Evolutionary conservation across 2,113 vertebrate genomes (phyloP).

Genomic region (Chaenocephalus aceratus): DNA sequence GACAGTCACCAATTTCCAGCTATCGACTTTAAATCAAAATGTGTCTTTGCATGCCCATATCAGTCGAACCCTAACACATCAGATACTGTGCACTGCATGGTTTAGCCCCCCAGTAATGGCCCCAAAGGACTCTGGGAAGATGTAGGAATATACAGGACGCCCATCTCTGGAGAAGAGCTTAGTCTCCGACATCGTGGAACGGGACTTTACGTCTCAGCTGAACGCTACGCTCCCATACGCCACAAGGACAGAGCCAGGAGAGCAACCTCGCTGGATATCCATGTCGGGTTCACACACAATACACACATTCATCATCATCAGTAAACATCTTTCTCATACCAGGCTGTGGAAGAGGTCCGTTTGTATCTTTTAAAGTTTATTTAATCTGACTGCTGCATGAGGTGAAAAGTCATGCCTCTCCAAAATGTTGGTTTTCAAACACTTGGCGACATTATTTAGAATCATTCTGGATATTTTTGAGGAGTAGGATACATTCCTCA

Average conservation of each 20-base stretch:
- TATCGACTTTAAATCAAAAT: not conserved
- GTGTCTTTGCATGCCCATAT: not conserved
- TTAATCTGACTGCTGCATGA: no score
- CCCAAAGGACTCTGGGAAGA: conserved; percentile 72
- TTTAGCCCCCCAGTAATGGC: conserved; percentile 79
- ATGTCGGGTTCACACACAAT: conserved; percentile 31
- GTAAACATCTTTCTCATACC: no score
- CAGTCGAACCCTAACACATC: not conserved
- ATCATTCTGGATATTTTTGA: no score
- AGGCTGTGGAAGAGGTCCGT: not conserved
- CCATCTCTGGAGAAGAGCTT: conserved; percentile 76
- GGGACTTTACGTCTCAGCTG: conserved; percentile 77
- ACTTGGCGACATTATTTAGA: no score
- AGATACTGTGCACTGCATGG: conserved; percentile 76
- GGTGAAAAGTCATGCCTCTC: not conserved
- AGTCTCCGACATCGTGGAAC: conserved; percentile 78
- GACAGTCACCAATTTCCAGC: not conserved
- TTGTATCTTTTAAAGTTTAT: no score
- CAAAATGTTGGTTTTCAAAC: no score
- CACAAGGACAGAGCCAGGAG: conserved; percentile 85
- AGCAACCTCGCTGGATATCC: conserved; percentile 75
- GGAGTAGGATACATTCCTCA: no score
- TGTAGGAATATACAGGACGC: conserved; percentile 82
- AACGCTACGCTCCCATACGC: conserved; percentile 80
- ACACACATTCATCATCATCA: not conserved